phyloP scores from a whole-genome alignment of 2,888 invertebrate genomes.

The Microctonus hyperodae region DNA sequence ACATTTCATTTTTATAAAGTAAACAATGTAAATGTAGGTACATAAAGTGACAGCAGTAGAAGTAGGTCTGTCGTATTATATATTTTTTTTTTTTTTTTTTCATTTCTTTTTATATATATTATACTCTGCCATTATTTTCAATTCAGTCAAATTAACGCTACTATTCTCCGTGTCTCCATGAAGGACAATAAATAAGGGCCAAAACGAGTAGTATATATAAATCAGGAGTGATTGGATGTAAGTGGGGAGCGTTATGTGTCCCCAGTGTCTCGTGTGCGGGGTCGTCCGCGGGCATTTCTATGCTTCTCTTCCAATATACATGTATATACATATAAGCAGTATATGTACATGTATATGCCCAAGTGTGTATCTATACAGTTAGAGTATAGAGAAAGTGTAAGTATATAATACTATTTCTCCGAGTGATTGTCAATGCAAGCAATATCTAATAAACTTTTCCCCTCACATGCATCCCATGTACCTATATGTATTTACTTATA shows the following conservation, averaged over 20 bases:
- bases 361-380: not conserved
- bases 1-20: too few species aligned
- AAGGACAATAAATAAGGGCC: conserved; percentile 62
- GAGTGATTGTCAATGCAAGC: not conserved
- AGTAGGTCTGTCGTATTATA: not conserved
- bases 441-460: not conserved
- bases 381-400: not conserved
- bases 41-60: too few species aligned
- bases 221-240: conserved; percentile 64
- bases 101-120: conserved; percentile 15
- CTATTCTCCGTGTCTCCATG: conserved; percentile 55
- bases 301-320: conserved; percentile 17
- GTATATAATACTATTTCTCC: not conserved
- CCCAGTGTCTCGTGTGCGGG: conserved; percentile 62
- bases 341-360: not conserved
- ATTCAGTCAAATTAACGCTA: conserved; percentile 62
- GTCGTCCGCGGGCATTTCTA: conserved; percentile 50
- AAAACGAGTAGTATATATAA: conserved; percentile 63
- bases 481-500: not conserved
- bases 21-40: not conserved
- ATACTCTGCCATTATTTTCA: conserved; percentile 58
- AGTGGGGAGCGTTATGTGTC: conserved; percentile 63
- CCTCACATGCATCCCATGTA: not conserved
- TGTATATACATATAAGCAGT: not conserved
- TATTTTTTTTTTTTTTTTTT: conserved; percentile 25